phyloP scores from a whole-genome alignment of 2,797 vertebrate species.

The Amniataba percoides region DNA sequence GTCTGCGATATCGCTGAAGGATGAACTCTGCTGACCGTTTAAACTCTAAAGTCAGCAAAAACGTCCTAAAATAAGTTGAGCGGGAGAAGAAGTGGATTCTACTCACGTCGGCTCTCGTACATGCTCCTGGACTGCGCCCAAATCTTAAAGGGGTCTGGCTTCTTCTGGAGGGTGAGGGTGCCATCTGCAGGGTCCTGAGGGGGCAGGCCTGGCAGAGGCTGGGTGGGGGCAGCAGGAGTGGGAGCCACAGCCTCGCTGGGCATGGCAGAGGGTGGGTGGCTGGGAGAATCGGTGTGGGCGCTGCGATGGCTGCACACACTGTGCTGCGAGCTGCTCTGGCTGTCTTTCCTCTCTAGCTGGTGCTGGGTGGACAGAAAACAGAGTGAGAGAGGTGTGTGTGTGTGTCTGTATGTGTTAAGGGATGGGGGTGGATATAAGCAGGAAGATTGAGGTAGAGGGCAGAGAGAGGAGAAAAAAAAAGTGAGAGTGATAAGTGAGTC shows the following conservation, averaged over 20 bases:
- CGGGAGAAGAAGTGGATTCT: constrained; percentile 26
- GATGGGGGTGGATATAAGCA: constrained; percentile 38
- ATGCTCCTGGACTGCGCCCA: constrained; percentile 99
- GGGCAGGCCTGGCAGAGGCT: constrained; percentile 85
- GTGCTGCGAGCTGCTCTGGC: constrained; percentile 96
- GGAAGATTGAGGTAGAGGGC: constrained; percentile 51
- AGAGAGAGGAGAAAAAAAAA: constrained; percentile 35
- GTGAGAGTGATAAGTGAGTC: constrained; percentile 59
- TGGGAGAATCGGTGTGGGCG: constrained; percentile 92
- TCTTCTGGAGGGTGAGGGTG: constrained; percentile 93
- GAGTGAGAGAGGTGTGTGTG: constrained; percentile 21
- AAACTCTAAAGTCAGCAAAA: constrained; percentile 26
- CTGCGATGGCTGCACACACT: constrained; percentile 95
- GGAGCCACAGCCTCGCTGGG: constrained; percentile 85
- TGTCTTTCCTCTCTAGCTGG: constrained; percentile 97
- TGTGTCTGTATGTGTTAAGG: constrained; percentile 21
- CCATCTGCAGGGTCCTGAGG: constrained; percentile 87
- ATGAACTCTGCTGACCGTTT: constrained; percentile 6
- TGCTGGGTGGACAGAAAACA: constrained; percentile 83
- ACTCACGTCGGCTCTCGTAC: constrained; percentile 99
- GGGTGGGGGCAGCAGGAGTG: constrained; percentile 84
- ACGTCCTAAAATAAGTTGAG: neutral
- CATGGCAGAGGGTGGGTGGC: constrained; percentile 88
- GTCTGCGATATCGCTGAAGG: neutral
- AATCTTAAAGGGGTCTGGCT: constrained; percentile 99